Evolutionary conservation across 2,113 vertebrate species (phyloP), one percentile per base, ranked within the genome.

Genomic region (Heloderma charlesbogerti): DNA sequence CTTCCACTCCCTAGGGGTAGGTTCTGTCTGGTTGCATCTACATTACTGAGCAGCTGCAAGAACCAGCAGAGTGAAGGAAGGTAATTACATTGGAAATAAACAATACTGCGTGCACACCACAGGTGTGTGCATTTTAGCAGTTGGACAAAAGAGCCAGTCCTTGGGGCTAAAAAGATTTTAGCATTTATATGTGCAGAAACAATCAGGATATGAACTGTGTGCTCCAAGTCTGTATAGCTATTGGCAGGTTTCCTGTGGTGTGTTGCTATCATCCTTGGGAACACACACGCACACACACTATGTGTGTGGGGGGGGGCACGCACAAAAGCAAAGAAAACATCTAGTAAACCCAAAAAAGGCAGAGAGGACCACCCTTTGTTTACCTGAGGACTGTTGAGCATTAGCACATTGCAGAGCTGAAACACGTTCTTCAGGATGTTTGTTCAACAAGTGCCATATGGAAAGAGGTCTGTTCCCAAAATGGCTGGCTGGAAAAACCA

Each of bases 101-200:
- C 45, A 60, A 27, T 6, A 5, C 20, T 72, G 66, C 22, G 37
- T 40, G 48, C 66, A n/a, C 48, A 4, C 51, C n/a, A n/a, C 0
- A 86, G 84, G 34, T 1, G 0, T 81, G 48, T 77, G 71, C 69
- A 43, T 51, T 67, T 40, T 51, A 72, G 69, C 77, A 90, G 40
- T 18, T 85, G 74, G 83, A 15, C 43, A 51, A 69, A 86, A 78
- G 40, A n/a, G 43, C 63, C 85, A 40, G 34, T 69, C 82, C 63
- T 67, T 78, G 72, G 27, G 16, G 75, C 67, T 89, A 54, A 95
- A 91, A 90, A 15, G n/a, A 81, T 78, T 83, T 84, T 45, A 45
- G 45, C n/a, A 72, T 89, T 88, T 0, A 0, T 15, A 4, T 18
- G 84, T 87, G 60, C 60, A 86, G 94, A 94, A 92, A 75, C 94